Conservation (phyloP, 2,113 vertebrate genomes). For the Neopipo cinnamomea region DNA sequence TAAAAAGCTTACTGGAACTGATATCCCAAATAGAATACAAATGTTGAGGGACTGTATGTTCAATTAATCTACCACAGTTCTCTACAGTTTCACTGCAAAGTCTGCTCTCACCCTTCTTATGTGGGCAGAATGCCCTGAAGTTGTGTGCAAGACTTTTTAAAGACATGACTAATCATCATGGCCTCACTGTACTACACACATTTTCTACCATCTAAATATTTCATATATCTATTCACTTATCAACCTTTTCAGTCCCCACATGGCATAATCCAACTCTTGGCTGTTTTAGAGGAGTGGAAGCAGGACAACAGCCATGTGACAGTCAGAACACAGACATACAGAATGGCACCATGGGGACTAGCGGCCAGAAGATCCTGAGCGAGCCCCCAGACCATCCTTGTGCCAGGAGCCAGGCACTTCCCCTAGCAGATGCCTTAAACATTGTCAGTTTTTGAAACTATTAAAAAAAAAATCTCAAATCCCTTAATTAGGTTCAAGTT, state of each 20-base stretch:
- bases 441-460: background rate
- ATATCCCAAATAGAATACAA: conserved; percentile 26
- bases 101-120: background rate
- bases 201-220: background rate
- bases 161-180: background rate
- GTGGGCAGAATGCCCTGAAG: background rate
- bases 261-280: background rate
- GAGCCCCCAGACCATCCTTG: rapidly evolving
- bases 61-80: background rate
- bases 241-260: background rate
- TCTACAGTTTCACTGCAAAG: background rate
- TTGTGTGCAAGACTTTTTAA: background rate
- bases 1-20: conserved; percentile 41
- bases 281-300: background rate
- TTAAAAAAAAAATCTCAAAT: background rate
- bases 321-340: background rate
- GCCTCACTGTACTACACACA: background rate
- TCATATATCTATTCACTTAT: background rate
- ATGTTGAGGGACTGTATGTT: background rate
- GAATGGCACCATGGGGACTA: rapidly evolving
- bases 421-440: background rate
- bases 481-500: background rate
- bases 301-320: background rate
- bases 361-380: background rate
- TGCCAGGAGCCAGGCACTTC: background rate